A percentile compares a stretch with the other conserved stretches of the same genome.
Evolutionary conservation across 2,113 vertebrate species (phyloP).

Genomic region (Calypte anna): DNA sequence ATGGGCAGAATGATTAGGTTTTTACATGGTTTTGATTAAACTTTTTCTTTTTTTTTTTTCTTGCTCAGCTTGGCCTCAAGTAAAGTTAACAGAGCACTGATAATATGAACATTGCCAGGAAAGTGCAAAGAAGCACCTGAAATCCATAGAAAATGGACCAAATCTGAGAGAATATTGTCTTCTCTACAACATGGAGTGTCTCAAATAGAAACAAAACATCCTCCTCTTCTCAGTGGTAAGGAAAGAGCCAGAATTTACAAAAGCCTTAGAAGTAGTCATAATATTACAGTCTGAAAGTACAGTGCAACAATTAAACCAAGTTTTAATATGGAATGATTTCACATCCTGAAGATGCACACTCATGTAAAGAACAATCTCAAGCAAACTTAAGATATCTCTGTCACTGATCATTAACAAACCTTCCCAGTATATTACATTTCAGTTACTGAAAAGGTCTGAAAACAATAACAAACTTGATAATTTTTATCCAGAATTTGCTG

Average conservation of each 20-base stretch:
- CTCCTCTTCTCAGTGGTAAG: background rate
- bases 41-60: background rate
- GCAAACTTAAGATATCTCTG: background rate
- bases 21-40: slow-evolving; percentile 61
- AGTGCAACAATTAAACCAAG: background rate
- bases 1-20: slow-evolving; percentile 37
- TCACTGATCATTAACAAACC: background rate
- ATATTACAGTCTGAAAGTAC: background rate
- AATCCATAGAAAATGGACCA: background rate
- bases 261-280: background rate
- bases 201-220: background rate
- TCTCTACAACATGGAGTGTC: background rate
- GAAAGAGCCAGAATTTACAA: background rate
- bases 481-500: background rate
- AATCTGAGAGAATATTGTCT: background rate
- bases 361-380: background rate
- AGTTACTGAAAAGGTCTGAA: background rate
- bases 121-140: slow-evolving; percentile 38
- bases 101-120: background rate
- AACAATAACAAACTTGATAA: background rate
- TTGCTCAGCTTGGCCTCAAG: slow-evolving; percentile 49
- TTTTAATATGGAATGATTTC: background rate
- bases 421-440: background rate
- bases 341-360: background rate
- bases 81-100: slow-evolving; percentile 34